Base-by-base conservation (phyloP, 35 echinoderm and acorn worm species). In the Holothuria glaberrima region DNA sequence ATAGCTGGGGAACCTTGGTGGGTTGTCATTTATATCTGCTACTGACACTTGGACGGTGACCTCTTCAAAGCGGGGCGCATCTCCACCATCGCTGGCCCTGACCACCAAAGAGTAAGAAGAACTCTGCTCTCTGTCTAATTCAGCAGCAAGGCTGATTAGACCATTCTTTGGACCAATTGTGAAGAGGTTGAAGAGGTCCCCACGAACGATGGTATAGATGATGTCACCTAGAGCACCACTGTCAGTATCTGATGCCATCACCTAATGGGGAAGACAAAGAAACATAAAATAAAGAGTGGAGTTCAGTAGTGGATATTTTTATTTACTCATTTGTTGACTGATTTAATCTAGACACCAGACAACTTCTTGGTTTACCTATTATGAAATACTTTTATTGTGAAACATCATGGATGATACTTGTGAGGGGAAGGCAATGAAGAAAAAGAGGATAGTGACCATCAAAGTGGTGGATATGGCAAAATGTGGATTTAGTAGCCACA, bases 101-200 rank as follows among this genome's bases (percentile, higher is more conserved):
- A 99, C 91, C 18, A 90, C 80, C 34, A 99, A 36, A 10, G 91
- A 91, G 86, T 99, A 99, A 1, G 97, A 92, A 48, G 91, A 91
- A 46, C 92, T 95, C 97, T 99, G 77, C 63, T 99, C 97, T 58
- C 97, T 91, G 81, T 99, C 97, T 20, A 99, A 61, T 56, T 90
- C 83, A 19, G 88, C 90, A 28, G 93, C 93, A 21, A 95, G 36
- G 59, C 97, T 95, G 71, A 99, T 90, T 30, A 99, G 86, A 36
- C 97, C 97, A 56, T 92, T 95, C 20, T 58, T 86, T 19, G 57
- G 30, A 41, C 91, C 75, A 20, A 99, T 95, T 38, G 63, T 58
- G 86, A 99, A 99, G 46, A 93, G 91, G 58, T 88, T 62, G 32
- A 95, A 91, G n/a, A 92, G 72, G 77, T 99, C 88, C 5, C 93